phyloP scores from a whole-genome alignment of 1,140 invertebrate genomes.

The Popillia japonica region DNA sequence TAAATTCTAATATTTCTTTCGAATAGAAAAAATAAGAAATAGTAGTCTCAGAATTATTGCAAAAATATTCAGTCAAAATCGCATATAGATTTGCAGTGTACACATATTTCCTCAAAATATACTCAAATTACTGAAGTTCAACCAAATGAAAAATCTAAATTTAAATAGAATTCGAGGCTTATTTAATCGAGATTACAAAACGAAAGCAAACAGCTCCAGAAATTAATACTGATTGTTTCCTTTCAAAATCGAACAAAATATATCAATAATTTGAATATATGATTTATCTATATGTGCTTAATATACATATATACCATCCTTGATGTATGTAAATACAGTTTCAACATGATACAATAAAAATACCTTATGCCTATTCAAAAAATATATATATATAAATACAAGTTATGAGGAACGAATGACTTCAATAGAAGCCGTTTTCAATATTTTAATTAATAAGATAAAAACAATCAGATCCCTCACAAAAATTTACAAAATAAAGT shows the following conservation, averaged over 20 bases:
- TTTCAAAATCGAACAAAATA: background rate
- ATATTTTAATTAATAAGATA: constrained; percentile 17
- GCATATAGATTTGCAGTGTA: background rate
- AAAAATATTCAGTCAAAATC: constrained; percentile 39
- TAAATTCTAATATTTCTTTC: constrained; percentile 29
- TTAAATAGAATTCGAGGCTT: no score
- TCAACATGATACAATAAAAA: constrained; percentile 37
- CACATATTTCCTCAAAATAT: background rate
- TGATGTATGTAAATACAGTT: constrained; percentile 17
- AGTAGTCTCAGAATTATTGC: constrained; percentile 32
- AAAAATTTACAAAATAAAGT: constrained; percentile 34
- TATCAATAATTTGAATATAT: constrained; percentile 35
- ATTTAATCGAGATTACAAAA: no score
- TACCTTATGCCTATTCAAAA: constrained; percentile 30
- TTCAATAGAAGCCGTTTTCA: constrained; percentile 19
- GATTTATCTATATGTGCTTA: background rate
- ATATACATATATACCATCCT: constrained; percentile 24
- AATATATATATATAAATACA: constrained; percentile 35
- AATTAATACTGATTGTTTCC: no score
- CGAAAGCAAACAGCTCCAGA: no score
- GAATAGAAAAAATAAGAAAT: constrained; percentile 29
- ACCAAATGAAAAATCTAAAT: no score
- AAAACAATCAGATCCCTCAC: constrained; percentile 25
- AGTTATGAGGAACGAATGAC: constrained; percentile 29
- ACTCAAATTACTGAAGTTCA: constrained; percentile 28